A percentile compares a stretch with the other conserved stretches of the same genome.
These are phyloP conservation scores for Nilaparvata lugens DNA, from an alignment of 1,140 invertebrate species.

Conservation along the genomic window DNA sequence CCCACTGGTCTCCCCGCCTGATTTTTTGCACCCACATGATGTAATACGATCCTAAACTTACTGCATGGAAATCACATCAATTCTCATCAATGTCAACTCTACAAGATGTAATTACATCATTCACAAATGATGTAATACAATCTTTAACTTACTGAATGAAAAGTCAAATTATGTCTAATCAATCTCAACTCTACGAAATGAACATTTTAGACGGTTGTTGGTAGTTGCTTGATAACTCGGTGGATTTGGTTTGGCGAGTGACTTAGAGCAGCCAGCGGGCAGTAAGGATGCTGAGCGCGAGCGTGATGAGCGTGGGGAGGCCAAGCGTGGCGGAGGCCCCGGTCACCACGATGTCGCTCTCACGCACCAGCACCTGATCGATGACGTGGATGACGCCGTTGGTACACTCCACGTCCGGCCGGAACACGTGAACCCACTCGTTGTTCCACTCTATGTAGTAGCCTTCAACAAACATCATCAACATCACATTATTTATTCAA, in stretches of 20 bases:
- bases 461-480: conserved; percentile 41
- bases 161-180: too few relatives aligned
- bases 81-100: too few relatives aligned
- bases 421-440: conserved; percentile 64
- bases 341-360: conserved; percentile 70
- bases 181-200: too few relatives aligned
- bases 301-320: neutral
- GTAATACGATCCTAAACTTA: too few relatives aligned
- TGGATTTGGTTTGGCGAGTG: neutral
- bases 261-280: conserved; percentile 10
- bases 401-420: conserved; percentile 82
- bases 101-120: too few relatives aligned
- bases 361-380: conserved; percentile 68
- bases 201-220: too few relatives aligned
- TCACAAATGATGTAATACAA: too few relatives aligned
- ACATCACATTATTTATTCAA: neutral
- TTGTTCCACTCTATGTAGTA: conserved; percentile 77
- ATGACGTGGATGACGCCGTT: conserved; percentile 92
- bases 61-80: too few relatives aligned
- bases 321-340: conserved; percentile 21
- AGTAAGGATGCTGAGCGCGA: neutral
- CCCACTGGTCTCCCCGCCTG: too few relatives aligned
- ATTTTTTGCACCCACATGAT: too few relatives aligned
- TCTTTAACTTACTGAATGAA: too few relatives aligned
- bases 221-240: neutral